Percentiles rank a stretch among this genome's conserved stretches.
phyloP scores from a whole-genome alignment of 1,140 invertebrate genomes.

The Drosophila malerkotliana region DNA sequence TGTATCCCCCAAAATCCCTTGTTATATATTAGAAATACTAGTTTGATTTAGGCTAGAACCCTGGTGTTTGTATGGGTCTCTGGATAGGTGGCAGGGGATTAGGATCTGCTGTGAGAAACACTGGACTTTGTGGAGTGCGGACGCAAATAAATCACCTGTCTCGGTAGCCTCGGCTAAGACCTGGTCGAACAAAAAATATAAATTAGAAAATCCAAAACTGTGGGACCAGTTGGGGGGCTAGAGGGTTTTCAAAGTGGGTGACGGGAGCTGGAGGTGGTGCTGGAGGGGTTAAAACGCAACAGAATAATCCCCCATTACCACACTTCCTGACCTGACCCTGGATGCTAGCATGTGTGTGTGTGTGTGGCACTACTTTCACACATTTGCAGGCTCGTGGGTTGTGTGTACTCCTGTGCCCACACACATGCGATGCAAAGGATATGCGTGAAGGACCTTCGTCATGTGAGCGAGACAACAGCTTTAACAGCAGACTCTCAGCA shows the following conservation, averaged over 20 bases:
- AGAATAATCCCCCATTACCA: slow-evolving; percentile 63
- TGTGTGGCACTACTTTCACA: slow-evolving; percentile 74
- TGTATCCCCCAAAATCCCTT: background rate
- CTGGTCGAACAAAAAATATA: slow-evolving; percentile 43
- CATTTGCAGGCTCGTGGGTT: slow-evolving; percentile 37
- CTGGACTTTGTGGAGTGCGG: slow-evolving; percentile 50
- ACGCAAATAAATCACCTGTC: slow-evolving; percentile 55
- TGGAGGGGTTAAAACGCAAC: slow-evolving; percentile 39
- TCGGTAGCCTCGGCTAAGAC: slow-evolving; percentile 21
- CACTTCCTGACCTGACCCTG: slow-evolving; percentile 78
- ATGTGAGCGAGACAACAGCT: slow-evolving; percentile 54
- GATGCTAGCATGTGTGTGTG: slow-evolving; percentile 33
- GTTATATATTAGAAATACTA: background rate
- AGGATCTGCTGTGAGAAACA: slow-evolving; percentile 10
- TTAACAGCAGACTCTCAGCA: slow-evolving; percentile 57
- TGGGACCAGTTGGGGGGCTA: slow-evolving; percentile 1
- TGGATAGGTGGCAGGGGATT: slow-evolving; percentile 22
- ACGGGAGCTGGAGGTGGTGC: background rate
- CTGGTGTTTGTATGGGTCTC: slow-evolving; percentile 27
- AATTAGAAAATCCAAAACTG: slow-evolving; percentile 47
- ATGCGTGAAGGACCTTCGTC: slow-evolving; percentile 74
- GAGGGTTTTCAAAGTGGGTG: slow-evolving; percentile 4
- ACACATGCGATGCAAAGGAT: slow-evolving; percentile 15
- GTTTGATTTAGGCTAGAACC: background rate
- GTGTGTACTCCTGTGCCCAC: slow-evolving; percentile 26